Evolutionary conservation across 2,113 vertebrate species (phyloP).

Genomic region (Megaptera novaeangliae): DNA sequence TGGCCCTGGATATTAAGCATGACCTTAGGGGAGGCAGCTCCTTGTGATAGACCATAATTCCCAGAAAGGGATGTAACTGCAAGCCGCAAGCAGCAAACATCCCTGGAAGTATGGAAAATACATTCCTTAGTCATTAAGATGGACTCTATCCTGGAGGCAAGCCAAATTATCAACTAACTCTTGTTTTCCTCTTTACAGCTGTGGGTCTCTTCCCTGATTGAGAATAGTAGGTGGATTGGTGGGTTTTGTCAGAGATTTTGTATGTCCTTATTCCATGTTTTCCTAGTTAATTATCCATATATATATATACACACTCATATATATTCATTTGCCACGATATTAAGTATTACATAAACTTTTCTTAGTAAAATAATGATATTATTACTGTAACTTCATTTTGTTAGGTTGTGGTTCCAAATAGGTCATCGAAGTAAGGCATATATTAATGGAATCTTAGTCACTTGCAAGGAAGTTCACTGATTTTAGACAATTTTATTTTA

Average conservation of each 20-base stretch:
- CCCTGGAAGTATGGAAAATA: not conserved
- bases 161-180: not conserved
- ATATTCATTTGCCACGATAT: not conserved
- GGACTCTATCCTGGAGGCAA: not conserved
- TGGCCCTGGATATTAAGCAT: not conserved
- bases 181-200: not conserved
- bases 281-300: not conserved
- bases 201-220: not conserved
- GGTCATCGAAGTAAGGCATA: not conserved
- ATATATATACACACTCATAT: not conserved
- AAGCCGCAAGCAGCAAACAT: not conserved
- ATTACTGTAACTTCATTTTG: not conserved
- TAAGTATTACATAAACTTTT: not conserved
- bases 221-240: not conserved
- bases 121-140: not conserved
- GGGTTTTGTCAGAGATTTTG: not conserved
- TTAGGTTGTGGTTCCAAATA: not conserved
- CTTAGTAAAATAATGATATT: not conserved
- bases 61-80: not conserved
- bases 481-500: not conserved
- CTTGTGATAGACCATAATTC: not conserved
- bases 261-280: not conserved
- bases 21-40: not conserved
- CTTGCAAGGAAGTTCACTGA: not conserved
- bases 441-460: not conserved